A percentile compares a stretch with the other conserved stretches of the same genome.
phyloP scores from a whole-genome alignment of 2,888 invertebrate species.

The Tiliacea aurago region DNA sequence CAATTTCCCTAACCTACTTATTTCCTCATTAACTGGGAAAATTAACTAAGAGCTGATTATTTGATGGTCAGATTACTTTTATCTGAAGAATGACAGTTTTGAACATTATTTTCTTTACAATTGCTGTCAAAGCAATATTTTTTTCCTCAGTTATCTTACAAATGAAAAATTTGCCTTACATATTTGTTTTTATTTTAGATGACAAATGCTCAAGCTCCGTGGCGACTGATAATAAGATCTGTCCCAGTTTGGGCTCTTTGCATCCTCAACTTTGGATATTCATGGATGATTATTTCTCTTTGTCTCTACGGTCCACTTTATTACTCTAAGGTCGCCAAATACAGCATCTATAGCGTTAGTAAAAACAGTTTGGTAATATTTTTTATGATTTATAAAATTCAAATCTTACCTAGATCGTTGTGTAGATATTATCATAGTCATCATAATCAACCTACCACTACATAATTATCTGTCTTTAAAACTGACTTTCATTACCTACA shows the following conservation, averaged over 20 bases:
- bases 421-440: neutral
- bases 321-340: conserved; percentile 78
- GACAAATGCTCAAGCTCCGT: conserved; percentile 83
- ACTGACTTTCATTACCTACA: neutral
- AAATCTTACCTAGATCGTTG: neutral
- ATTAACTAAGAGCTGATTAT: neutral
- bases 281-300: conserved; percentile 86
- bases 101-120: neutral
- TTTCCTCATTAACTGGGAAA: neutral
- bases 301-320: conserved; percentile 84
- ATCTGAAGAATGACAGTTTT: neutral
- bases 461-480: too few relatives aligned
- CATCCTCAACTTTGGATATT: conserved; percentile 84
- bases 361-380: neutral
- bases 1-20: neutral
- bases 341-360: conserved; percentile 82
- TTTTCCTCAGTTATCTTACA: neutral
- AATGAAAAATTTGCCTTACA: neutral
- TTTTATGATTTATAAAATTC: neutral
- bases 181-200: conserved; percentile 77
- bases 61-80: neutral
- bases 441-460: neutral
- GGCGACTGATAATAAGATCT: conserved; percentile 82
- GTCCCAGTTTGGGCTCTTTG: conserved; percentile 85
- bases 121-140: neutral